phyloP scores from a whole-genome alignment of 1,140 invertebrate species.

The Bombus pyrosoma region DNA sequence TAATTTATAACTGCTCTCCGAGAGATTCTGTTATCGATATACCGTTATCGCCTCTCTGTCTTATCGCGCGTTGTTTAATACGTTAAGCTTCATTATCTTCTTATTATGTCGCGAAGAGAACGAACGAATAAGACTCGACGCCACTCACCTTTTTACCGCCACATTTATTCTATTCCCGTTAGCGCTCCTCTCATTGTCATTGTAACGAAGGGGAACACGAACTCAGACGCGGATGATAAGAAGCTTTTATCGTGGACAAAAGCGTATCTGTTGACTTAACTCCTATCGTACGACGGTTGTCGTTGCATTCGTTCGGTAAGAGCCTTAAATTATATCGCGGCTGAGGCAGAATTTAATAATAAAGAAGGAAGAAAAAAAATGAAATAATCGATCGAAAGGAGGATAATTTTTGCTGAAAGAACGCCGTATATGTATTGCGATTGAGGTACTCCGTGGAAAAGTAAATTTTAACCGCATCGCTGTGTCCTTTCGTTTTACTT shows the following conservation, averaged over 20 bases:
- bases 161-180: slow-evolving; percentile 40
- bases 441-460: neutral
- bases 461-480: neutral
- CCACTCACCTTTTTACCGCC: slow-evolving; percentile 24
- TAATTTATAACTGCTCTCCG: neutral
- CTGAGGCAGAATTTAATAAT: neutral
- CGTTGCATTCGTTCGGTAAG: neutral
- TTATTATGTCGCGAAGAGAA: slow-evolving; percentile 56
- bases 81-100: slow-evolving; percentile 63
- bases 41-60: slow-evolving; percentile 46
- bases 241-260: neutral
- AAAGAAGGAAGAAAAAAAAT: no score
- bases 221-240: slow-evolving; percentile 11
- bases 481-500: neutral
- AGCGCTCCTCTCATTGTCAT: slow-evolving; percentile 26
- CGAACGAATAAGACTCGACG: slow-evolving; percentile 38
- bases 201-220: slow-evolving; percentile 51
- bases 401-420: no score
- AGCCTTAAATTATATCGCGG: no score
- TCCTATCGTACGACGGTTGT: neutral
- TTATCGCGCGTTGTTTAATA: slow-evolving; percentile 65
- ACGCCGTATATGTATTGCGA: neutral
- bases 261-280: neutral
- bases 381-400: no score
- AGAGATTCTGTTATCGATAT: slow-evolving; percentile 53